Evolutionary conservation across 2,888 invertebrate species (phyloP).

Genomic region (Cantharis flavilabris): DNA sequence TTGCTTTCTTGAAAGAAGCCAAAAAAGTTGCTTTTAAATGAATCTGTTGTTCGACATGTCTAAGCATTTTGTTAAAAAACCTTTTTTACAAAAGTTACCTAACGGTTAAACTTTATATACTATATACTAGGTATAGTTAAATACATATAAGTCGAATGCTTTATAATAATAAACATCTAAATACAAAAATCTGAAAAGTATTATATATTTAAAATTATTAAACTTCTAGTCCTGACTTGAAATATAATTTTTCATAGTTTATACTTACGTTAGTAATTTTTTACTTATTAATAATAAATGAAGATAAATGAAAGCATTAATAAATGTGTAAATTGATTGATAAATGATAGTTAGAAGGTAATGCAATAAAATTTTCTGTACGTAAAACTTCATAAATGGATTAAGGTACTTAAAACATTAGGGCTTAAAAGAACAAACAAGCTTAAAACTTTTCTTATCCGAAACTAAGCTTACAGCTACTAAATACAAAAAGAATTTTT

Average conservation of each 20-base stretch:
- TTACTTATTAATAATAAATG: slow-evolving; percentile 26
- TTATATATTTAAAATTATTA: no score
- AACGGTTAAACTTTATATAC: no score
- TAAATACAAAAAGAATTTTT: background rate
- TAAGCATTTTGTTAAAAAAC: no score
- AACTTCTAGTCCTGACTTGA: no score
- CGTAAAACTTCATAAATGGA: slow-evolving; percentile 29
- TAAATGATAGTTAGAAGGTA: slow-evolving; percentile 28
- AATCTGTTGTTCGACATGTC: no score
- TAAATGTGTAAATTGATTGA: slow-evolving; percentile 35
- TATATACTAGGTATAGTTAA: no score
- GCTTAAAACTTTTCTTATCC: slow-evolving; percentile 8
- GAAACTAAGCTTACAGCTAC: background rate
- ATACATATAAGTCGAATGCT: no score
- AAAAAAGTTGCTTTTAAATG: no score
- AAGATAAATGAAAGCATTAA: slow-evolving; percentile 34
- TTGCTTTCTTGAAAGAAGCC: no score
- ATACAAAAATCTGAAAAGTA: no score
- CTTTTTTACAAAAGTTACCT: no score
- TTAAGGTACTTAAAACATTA: slow-evolving; percentile 28
- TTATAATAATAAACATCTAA: no score
- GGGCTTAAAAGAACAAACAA: slow-evolving; percentile 16
- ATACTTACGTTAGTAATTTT: background rate
- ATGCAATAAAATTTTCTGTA: slow-evolving; percentile 25
- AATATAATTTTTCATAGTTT: background rate